These are phyloP conservation scores for Dasypus novemcinctus DNA, from an alignment of 2,113 vertebrate genomes.

Conservation along the genomic window DNA sequence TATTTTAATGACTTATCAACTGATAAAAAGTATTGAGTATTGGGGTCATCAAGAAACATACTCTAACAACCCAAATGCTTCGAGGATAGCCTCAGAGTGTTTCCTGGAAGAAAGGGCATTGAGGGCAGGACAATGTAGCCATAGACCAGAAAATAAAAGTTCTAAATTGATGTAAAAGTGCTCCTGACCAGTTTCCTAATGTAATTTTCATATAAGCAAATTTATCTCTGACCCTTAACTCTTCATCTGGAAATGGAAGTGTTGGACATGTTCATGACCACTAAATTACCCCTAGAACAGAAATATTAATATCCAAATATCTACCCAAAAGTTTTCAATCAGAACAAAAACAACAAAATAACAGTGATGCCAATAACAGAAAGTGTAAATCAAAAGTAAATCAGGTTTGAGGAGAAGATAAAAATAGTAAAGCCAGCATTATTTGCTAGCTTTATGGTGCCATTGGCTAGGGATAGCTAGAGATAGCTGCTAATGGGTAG, in stretches of 20 bases:
- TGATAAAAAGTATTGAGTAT: background rate
- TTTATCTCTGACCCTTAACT: background rate
- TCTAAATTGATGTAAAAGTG: background rate
- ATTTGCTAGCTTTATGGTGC: background rate
- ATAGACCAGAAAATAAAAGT: background rate
- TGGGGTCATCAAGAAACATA: background rate
- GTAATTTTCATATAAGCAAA: background rate
- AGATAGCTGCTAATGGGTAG: background rate
- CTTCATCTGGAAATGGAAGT: background rate
- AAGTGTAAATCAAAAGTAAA: background rate
- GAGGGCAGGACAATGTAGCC: background rate
- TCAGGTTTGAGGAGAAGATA: background rate
- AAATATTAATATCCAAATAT: background rate
- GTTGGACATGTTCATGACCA: background rate
- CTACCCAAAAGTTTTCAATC: background rate
- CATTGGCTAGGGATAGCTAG: background rate
- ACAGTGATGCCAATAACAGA: background rate
- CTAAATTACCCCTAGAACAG: background rate
- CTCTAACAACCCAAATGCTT: background rate
- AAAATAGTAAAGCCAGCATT: background rate
- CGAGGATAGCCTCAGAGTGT: rapidly evolving
- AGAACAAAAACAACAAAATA: background rate
- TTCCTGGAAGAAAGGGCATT: background rate
- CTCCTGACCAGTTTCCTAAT: background rate
- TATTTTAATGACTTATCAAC: background rate